phyloP scores from a whole-genome alignment of 2,113 vertebrate species.

The Delphinapterus leucas region DNA sequence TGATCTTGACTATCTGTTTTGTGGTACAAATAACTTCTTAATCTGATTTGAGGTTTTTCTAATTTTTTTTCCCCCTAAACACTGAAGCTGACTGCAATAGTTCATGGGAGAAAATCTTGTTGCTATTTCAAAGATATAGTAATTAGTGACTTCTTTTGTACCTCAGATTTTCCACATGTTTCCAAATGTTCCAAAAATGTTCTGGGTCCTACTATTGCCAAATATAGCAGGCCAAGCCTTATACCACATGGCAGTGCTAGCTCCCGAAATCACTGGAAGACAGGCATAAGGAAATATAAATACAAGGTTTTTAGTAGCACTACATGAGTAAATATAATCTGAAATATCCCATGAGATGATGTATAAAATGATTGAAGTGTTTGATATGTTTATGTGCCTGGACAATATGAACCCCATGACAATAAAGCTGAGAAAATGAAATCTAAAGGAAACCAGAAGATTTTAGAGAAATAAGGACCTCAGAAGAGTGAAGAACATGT shows the following conservation, averaged over 20 bases:
- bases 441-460: not conserved
- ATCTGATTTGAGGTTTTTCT: not conserved
- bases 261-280: not conserved
- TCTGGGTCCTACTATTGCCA: not conserved
- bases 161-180: slow-evolving; percentile 30
- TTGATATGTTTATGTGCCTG: not conserved
- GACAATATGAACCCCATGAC: not conserved
- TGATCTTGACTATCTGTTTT: not conserved
- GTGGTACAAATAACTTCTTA: not conserved
- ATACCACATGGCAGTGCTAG: not conserved
- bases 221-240: not conserved
- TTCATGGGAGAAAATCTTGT: slow-evolving; percentile 38
- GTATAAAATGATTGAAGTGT: not conserved
- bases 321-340: not conserved
- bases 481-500: not conserved
- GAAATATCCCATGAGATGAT: not conserved
- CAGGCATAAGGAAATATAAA: not conserved
- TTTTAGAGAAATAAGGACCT: not conserved
- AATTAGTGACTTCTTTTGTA: slow-evolving; percentile 61
- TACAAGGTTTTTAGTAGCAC: not conserved
- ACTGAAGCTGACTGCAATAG: slow-evolving; percentile 30
- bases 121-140: slow-evolving; percentile 61
- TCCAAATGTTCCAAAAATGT: slow-evolving; percentile 27
- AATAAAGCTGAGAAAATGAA: not conserved
- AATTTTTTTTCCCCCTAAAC: not conserved